A percentile compares a stretch with the other conserved stretches of the same genome.
Evolutionary conservation across 2,797 vertebrate genomes (phyloP).

Genomic region (Spondyliosoma cantharus): DNA sequence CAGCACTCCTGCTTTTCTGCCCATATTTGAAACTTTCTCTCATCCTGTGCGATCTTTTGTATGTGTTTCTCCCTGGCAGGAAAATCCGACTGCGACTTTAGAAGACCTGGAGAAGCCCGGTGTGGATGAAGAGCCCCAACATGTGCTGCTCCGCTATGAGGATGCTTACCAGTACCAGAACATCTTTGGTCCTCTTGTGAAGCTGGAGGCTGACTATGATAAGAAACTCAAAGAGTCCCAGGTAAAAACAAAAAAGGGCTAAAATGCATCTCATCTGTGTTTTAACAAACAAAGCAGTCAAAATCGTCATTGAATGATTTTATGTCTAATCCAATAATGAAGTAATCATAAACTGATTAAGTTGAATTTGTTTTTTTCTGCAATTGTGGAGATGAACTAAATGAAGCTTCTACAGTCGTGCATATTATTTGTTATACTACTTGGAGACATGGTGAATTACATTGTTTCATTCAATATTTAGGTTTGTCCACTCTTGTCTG

Average conservation of each 20-base stretch:
- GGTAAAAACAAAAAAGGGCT: constrained; percentile 62
- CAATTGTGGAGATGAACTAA: neutral
- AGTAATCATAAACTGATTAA: neutral
- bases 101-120: constrained; percentile 97
- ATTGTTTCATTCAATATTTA: neutral
- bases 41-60: neutral
- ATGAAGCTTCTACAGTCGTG: neutral
- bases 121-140: constrained; percentile 95
- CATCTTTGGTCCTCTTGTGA: constrained; percentile 95
- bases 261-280: neutral
- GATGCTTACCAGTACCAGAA: constrained; percentile 98
- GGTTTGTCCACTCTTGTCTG: neutral
- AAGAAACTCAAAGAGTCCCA: constrained; percentile 98
- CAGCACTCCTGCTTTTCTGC: neutral
- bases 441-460: neutral
- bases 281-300: neutral
- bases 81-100: constrained; percentile 94
- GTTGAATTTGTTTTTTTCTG: neutral
- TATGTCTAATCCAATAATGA: neutral
- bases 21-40: neutral
- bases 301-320: neutral
- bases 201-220: constrained; percentile 96
- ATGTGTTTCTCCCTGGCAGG: constrained; percentile 75
- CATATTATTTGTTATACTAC: neutral
- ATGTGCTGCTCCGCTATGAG: constrained; percentile 93